Evolutionary conservation across 2,113 vertebrate genomes (phyloP), one percentile per base, ranked within the genome.

Genomic region (Trochalopteron elliotii): DNA sequence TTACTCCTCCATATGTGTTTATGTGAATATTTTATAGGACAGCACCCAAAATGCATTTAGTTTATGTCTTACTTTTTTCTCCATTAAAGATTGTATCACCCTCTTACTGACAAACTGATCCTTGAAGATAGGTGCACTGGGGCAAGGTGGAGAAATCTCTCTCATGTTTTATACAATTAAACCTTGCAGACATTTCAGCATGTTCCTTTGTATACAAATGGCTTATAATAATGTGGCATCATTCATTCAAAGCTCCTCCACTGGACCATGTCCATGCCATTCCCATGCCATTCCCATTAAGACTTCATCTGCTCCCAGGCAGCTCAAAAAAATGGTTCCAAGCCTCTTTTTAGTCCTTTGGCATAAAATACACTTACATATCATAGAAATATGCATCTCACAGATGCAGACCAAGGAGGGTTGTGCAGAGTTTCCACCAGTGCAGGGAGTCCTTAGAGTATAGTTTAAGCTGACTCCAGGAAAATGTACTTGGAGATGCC

Each of bases 401-500:
- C 22, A 68, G 31, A 44, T 47, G 45, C 33, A 80, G 16, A 50
- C n/a, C 60, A 57, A 4, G 13, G 33, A 72, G 22, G 27, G 39
- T 8, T 17, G 33, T 8, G 7, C 21, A 39, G 47, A 39, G 12
- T 65, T 95, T 83, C 49, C 78, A 53, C 45, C 50, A 65, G 11
- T 57, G 39, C 50, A 88, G 71, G 28, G 67, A 25, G 3, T 70
- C 55, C 24, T 80, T 4, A 3, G 45, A 40, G 13, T 40, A 20
- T 2, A 57, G 57, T 53, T 76, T 74, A 92, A 83, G 59, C 33
- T 40, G 15, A 28, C 8, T 71, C 47, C 69, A 87, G 35, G 39
- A 89, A 90, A 94, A 96, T 20, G 17, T 52, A 44, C 44, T 71
- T 86, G 47, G 31, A 91, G 60, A 60, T 83, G 24, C 60, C 39